Percentiles rank a stretch among this genome's conserved stretches.
Conservation (phyloP, 2,888 invertebrate species). For the Cryptops parisi region DNA sequence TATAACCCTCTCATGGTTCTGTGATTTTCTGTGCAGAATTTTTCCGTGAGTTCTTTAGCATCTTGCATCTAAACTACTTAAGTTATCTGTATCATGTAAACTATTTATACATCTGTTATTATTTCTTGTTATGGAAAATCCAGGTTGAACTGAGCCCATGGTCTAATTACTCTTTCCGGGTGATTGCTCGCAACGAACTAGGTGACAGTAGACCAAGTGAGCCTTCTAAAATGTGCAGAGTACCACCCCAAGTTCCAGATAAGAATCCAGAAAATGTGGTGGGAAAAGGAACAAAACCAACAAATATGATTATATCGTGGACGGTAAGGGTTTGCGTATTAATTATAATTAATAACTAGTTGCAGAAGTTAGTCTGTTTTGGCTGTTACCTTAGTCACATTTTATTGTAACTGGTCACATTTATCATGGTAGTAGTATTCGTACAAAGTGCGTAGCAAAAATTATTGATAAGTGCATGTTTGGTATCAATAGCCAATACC, state of each 20-base stretch:
- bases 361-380: no score
- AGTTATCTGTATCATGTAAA: no score
- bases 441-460: not conserved
- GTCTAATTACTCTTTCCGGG: conserved; percentile 92
- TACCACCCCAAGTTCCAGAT: conserved; percentile 71
- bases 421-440: no score
- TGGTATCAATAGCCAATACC: conserved; percentile 77
- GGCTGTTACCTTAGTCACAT: no score
- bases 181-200: conserved; percentile 82
- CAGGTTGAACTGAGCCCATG: conserved; percentile 59
- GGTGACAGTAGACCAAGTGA: conserved; percentile 74
- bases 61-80: no score
- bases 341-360: no score
- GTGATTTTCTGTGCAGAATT: no score
- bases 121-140: no score
- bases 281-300: conserved; percentile 73
- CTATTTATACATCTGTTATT: no score
- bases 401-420: no score
- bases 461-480: not conserved
- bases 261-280: conserved; percentile 88
- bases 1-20: no score
- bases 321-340: conserved; percentile 47
- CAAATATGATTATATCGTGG: conserved; percentile 88
- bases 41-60: no score
- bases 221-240: conserved; percentile 67